These are phyloP conservation scores for Plebejus argus DNA, from an alignment of 2,888 invertebrate genomes.

Conservation along the genomic window DNA sequence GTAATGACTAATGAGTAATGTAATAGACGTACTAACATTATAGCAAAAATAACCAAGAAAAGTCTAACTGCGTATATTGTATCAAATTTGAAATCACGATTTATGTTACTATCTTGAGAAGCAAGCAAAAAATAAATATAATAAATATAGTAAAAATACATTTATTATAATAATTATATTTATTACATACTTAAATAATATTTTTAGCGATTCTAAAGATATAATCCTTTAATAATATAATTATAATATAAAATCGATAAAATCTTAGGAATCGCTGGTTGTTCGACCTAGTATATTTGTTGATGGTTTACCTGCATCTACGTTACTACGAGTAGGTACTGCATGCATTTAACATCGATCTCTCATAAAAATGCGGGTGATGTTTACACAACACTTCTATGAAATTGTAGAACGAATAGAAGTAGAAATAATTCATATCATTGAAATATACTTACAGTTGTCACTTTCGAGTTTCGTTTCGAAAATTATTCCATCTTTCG, in stretches of 20 bases:
- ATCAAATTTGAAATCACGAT: too few relatives aligned
- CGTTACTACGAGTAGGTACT: neutral
- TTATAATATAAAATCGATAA: too few relatives aligned
- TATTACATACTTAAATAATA: too few relatives aligned
- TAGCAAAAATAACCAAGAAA: neutral
- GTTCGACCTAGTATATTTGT: neutral
- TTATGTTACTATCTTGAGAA: too few relatives aligned
- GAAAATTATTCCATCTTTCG: neutral
- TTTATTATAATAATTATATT: too few relatives aligned
- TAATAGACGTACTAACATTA: neutral
- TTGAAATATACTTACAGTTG: neutral
- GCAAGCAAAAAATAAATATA: too few relatives aligned
- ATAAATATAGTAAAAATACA: too few relatives aligned
- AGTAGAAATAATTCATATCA: neutral
- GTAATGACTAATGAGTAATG: neutral
- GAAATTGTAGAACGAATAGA: neutral
- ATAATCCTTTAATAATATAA: too few relatives aligned
- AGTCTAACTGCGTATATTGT: too few relatives aligned
- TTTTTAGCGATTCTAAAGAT: too few relatives aligned
- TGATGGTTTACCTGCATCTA: neutral
- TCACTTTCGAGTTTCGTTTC: neutral
- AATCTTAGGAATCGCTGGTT: neutral
- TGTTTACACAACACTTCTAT: neutral
- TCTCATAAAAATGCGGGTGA: slow-evolving; percentile 5
- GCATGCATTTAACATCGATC: neutral